A percentile compares a stretch with the other conserved stretches of the same genome.
Evolutionary conservation across 2,797 vertebrate genomes (phyloP).

Genomic region (Hippopotamyrus pictus): DNA sequence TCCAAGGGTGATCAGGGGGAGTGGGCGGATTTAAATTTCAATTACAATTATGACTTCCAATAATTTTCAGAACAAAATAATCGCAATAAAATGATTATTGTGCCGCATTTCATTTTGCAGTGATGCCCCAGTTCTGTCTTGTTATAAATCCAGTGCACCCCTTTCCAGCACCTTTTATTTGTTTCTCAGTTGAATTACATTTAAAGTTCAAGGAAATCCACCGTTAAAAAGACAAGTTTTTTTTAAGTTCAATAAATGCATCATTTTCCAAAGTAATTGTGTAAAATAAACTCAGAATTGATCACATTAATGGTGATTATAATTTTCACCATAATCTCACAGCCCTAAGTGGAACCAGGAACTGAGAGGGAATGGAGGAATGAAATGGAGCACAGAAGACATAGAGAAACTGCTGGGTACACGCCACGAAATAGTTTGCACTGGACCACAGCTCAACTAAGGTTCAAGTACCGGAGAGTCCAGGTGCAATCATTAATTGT

Average conservation of each 20-base stretch:
- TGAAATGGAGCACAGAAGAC: not conserved
- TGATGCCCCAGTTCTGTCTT: not conserved
- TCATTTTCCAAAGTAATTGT: not conserved
- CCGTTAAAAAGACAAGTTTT: not conserved
- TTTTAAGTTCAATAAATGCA: not conserved
- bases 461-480: not conserved
- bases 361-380: not conserved
- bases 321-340: not conserved
- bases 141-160: not conserved
- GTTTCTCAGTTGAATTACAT: not conserved
- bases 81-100: not conserved
- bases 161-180: not conserved
- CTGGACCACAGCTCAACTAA: not conserved
- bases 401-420: not conserved
- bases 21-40: not conserved
- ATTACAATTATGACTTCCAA: not conserved
- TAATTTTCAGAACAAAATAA: not conserved
- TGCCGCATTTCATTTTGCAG: not conserved
- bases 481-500: not conserved
- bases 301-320: not conserved
- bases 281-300: not conserved
- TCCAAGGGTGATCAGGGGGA: not conserved
- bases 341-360: not conserved
- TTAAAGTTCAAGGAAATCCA: not conserved
- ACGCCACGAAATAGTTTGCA: not conserved